A percentile compares a stretch with the other conserved stretches of the same genome.
These are phyloP conservation scores for Hycleus cichorii DNA, from an alignment of 1,140 invertebrate genomes.

Conservation along the genomic window DNA sequence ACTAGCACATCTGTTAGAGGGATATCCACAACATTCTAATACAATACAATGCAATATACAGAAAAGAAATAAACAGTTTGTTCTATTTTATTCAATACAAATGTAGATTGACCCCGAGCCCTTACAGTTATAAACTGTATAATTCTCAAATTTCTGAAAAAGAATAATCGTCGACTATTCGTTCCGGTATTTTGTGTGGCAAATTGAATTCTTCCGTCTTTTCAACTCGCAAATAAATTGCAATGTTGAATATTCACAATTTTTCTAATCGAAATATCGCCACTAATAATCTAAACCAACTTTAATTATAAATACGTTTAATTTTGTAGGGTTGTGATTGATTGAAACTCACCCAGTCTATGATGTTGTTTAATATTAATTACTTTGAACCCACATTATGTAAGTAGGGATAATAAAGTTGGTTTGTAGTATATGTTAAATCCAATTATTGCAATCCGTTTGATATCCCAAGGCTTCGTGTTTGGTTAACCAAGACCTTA, in stretches of 20 bases:
- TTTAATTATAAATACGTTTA: no score
- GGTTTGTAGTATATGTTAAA: slow-evolving; percentile 11
- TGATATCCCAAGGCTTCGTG: slow-evolving; percentile 8
- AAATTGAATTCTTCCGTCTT: slow-evolving; percentile 11
- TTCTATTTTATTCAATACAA: slow-evolving; percentile 18
- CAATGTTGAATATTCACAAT: no score
- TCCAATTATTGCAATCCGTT: slow-evolving; percentile 14
- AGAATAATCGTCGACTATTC: slow-evolving; percentile 14
- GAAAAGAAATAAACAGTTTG: slow-evolving; percentile 20
- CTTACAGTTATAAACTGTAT: slow-evolving; percentile 10
- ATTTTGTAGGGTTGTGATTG: not conserved
- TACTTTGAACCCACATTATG: slow-evolving; percentile 10
- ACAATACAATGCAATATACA: slow-evolving; percentile 7
- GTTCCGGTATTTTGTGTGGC: slow-evolving; percentile 15
- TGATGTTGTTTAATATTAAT: slow-evolving; percentile 13
- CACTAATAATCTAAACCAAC: no score
- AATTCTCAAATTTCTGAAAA: slow-evolving; percentile 19
- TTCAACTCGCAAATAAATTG: no score
- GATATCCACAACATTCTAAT: slow-evolving; percentile 22
- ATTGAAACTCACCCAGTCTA: not conserved
- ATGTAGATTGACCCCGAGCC: slow-evolving; percentile 15
- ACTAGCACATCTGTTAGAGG: slow-evolving; percentile 28
- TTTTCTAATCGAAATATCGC: no score
- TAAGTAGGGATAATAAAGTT: slow-evolving; percentile 14
- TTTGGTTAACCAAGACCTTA: slow-evolving; percentile 14